A percentile compares a stretch with the other conserved stretches of the same genome.
Conservation (phyloP, 2,888 invertebrate genomes). For the Catocala sponsa region DNA sequence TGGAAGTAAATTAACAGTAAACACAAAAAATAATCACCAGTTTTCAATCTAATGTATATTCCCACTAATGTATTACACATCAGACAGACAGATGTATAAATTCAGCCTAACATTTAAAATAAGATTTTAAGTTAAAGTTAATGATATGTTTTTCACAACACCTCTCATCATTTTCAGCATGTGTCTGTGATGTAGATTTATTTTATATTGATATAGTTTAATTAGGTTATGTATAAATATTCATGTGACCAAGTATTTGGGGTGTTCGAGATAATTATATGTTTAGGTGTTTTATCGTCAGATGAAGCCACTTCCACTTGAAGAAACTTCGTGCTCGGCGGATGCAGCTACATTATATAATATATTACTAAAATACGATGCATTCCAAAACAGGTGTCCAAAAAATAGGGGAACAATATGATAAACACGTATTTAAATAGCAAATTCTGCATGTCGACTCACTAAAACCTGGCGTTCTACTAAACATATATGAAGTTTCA, state of each 20-base stretch:
- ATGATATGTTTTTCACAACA: constrained; percentile 25
- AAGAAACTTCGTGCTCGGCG: neutral
- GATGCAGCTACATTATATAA: too few relatives aligned
- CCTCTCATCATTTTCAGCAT: constrained; percentile 57
- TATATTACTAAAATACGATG: too few relatives aligned
- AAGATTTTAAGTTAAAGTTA: neutral
- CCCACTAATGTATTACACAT: too few relatives aligned
- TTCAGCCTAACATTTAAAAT: constrained; percentile 9
- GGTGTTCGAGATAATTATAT: neutral
- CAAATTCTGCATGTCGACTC: too few relatives aligned
- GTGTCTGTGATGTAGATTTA: constrained; percentile 61
- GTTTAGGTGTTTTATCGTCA: neutral
- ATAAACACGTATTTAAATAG: too few relatives aligned
- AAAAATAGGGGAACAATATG: too few relatives aligned
- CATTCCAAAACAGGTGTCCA: too few relatives aligned
- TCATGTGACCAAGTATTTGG: neutral
- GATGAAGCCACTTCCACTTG: neutral
- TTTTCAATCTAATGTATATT: too few relatives aligned
- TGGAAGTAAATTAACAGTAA: neutral
- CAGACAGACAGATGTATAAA: neutral
- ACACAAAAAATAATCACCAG: too few relatives aligned
- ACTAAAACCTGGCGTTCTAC: too few relatives aligned
- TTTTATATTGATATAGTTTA: constrained; percentile 33
- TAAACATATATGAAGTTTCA: too few relatives aligned
- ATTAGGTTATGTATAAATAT: neutral